These are phyloP conservation scores for Xiphophorus hellerii DNA, from an alignment of 2,113 vertebrate species.

Conservation along the genomic window DNA sequence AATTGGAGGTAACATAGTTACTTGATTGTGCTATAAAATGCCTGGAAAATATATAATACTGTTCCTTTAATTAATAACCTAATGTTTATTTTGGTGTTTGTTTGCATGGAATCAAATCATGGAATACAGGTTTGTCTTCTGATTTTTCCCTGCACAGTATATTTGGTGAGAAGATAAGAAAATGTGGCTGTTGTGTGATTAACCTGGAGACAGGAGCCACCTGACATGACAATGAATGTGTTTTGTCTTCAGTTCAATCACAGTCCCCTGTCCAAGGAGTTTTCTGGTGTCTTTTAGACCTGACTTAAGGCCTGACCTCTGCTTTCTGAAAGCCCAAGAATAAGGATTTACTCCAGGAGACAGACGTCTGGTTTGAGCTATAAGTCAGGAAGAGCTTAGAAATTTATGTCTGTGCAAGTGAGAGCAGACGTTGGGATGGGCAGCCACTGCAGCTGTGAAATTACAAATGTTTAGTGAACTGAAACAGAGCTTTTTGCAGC, in stretches of 20 bases:
- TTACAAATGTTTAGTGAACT: not conserved
- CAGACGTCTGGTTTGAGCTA: conserved; percentile 46
- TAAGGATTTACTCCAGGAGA: conserved; percentile 58
- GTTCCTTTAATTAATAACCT: too few species aligned
- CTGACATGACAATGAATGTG: not conserved
- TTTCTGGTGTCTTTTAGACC: conserved; percentile 40
- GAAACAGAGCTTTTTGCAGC: not conserved
- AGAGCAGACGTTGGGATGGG: conserved; percentile 16
- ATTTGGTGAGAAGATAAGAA: too few species aligned
- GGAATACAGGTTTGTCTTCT: too few species aligned
- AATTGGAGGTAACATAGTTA: too few species aligned
- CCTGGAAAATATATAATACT: too few species aligned
- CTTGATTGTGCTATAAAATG: too few species aligned
- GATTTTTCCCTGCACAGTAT: too few species aligned
- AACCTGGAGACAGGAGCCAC: too few species aligned
- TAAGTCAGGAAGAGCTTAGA: conserved; percentile 47
- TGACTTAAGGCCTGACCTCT: conserved; percentile 44
- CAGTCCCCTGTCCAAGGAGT: conserved; percentile 13
- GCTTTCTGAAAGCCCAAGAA: conserved; percentile 43
- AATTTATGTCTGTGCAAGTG: conserved; percentile 52
- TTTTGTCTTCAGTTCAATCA: conserved; percentile 32
- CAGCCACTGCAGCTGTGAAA: conserved; percentile 1
- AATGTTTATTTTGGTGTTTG: too few species aligned
- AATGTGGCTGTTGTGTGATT: too few species aligned
- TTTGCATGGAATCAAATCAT: too few species aligned